Evolutionary conservation across 2,888 invertebrate species (phyloP).

Genomic region (Phania funesta): DNA sequence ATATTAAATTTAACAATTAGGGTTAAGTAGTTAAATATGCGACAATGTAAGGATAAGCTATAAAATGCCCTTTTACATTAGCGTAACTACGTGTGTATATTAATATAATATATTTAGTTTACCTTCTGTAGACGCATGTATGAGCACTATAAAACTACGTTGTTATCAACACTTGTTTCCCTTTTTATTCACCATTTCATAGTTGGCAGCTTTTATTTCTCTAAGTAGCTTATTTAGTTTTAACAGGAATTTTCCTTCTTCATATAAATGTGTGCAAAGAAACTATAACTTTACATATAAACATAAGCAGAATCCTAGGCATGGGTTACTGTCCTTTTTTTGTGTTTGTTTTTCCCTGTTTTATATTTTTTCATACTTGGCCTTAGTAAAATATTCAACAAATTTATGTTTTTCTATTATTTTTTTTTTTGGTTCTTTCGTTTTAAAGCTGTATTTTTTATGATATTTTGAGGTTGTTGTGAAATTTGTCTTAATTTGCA

Average conservation of each 20-base stretch:
- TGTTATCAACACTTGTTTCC: slow-evolving; percentile 43
- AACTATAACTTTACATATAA: background rate
- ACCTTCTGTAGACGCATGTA: background rate
- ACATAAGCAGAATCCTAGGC: background rate
- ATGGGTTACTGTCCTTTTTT: background rate
- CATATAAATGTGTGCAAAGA: background rate
- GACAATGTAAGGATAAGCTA: slow-evolving; percentile 27
- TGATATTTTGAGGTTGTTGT: slow-evolving; percentile 11
- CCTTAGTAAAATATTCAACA: slow-evolving; percentile 31
- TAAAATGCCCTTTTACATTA: background rate
- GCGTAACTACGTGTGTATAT: background rate
- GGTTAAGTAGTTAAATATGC: slow-evolving; percentile 35
- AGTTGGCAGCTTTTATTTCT: background rate
- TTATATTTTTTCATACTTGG: slow-evolving; percentile 8
- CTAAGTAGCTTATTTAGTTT: background rate
- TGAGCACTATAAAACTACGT: too few relatives aligned
- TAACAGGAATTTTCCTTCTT: slow-evolving; percentile 6
- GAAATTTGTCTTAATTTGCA: slow-evolving; percentile 47
- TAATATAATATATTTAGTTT: background rate
- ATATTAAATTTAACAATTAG: slow-evolving; percentile 19
- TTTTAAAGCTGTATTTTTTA: background rate
- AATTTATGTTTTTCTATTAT: slow-evolving; percentile 43
- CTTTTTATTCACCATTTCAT: background rate
- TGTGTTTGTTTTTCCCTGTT: background rate
- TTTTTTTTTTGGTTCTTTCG: slow-evolving; percentile 3